These are phyloP conservation scores for Champsocephalus gunnari DNA, from an alignment of 2,797 vertebrate genomes.

Conservation along the genomic window DNA sequence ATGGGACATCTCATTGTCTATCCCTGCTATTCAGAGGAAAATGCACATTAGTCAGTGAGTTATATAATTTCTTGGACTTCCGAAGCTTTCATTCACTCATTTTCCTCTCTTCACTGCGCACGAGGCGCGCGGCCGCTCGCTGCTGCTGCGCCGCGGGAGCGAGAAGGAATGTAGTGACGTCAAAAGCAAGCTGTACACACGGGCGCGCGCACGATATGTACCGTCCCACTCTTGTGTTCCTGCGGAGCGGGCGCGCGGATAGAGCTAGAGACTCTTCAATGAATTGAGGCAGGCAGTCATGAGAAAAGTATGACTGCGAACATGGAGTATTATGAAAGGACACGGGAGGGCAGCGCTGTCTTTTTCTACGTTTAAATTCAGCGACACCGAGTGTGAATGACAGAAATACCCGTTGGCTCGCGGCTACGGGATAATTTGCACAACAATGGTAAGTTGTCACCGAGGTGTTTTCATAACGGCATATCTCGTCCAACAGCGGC, in stretches of 20 bases:
- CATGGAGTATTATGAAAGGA: conserved; percentile 37
- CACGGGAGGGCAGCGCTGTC: conserved; percentile 14
- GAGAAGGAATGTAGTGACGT: conserved; percentile 84
- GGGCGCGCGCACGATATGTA: conserved; percentile 21
- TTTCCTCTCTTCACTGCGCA: conserved; percentile 33
- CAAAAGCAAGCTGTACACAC: conserved; percentile 69
- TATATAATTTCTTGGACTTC: conserved; percentile 61
- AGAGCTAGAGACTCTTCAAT: conserved; percentile 16
- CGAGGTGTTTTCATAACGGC: background rate
- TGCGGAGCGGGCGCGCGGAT: conserved; percentile 17
- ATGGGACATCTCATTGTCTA: background rate
- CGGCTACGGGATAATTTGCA: conserved; percentile 48
- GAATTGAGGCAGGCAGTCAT: conserved; percentile 10
- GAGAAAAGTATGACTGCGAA: conserved; percentile 44
- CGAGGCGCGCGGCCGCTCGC: conserved; percentile 46
- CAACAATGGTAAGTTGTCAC: conserved; percentile 69
- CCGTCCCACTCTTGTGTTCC: background rate
- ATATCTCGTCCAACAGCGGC: conserved; percentile 1
- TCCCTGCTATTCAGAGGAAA: background rate
- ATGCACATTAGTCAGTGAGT: conserved; percentile 20
- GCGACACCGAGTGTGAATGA: conserved; percentile 25
- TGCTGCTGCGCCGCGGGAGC: conserved; percentile 43
- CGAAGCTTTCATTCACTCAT: conserved; percentile 39
- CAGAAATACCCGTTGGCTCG: conserved; percentile 11
- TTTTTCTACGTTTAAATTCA: conserved; percentile 8